Conservation (phyloP, 2,113 vertebrate species). For the Peromyscus californicus region DNA sequence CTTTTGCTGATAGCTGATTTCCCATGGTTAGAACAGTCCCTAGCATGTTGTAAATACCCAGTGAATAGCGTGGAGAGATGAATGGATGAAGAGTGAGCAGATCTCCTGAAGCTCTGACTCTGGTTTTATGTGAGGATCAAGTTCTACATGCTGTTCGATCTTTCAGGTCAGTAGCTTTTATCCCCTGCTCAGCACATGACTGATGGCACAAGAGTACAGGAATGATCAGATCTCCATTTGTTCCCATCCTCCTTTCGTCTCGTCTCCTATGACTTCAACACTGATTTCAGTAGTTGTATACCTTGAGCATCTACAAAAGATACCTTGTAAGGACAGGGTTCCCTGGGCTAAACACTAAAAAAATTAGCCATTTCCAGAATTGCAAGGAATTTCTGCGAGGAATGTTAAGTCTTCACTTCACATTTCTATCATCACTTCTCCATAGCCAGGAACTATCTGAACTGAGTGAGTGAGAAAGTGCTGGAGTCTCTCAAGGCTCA, state of each 20-base stretch:
- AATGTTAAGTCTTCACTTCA: constrained; percentile 17
- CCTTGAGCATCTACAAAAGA: not conserved
- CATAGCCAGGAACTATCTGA: not conserved
- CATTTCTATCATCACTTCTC: not conserved
- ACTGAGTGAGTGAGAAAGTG: not conserved
- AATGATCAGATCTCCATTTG: not conserved
- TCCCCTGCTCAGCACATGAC: not conserved
- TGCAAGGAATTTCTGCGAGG: not conserved
- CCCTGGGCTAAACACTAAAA: not conserved
- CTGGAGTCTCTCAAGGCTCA: not conserved
- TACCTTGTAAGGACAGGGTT: constrained; percentile 38
- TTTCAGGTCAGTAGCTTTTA: constrained; percentile 48
- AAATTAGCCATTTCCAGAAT: not conserved
- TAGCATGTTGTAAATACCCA: not conserved
- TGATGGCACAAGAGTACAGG: not conserved
- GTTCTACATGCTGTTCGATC: not conserved
- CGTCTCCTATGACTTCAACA: not conserved
- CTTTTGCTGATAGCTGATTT: not conserved
- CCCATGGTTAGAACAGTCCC: not conserved
- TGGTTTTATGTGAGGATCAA: constrained; percentile 34
- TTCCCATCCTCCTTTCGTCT: not conserved
- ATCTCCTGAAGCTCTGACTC: not conserved
- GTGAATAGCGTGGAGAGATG: constrained; percentile 7
- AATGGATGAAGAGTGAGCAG: not conserved
- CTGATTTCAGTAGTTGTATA: constrained; percentile 30